Percentiles rank a stretch among this genome's conserved stretches.
Conservation (phyloP, 2,888 invertebrate species). For the Standfussiana lucernea region DNA sequence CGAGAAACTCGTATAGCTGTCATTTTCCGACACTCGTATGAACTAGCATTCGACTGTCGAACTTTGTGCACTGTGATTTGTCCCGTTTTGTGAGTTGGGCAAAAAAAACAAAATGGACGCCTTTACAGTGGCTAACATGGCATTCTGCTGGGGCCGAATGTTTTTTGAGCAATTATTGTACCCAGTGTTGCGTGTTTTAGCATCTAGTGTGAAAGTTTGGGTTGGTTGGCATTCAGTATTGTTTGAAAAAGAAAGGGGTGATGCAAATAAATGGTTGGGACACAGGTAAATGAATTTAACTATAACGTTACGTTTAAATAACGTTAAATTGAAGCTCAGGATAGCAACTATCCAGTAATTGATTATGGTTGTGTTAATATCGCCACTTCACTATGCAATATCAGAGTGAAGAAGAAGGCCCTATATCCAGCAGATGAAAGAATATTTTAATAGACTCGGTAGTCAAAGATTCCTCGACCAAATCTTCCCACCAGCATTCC, state of each 20-base stretch:
- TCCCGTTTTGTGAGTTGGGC: conserved; percentile 38
- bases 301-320: too few species aligned
- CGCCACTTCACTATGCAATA: neutral
- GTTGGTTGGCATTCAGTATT: neutral
- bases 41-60: conserved; percentile 35
- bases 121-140: conserved; percentile 13
- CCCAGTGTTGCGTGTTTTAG: conserved; percentile 51
- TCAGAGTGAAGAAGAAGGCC: neutral
- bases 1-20: conserved; percentile 29
- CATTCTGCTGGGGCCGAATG: conserved; percentile 2
- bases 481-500: conserved; percentile 30
- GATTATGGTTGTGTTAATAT: neutral
- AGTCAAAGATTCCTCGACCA: neutral
- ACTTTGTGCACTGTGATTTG: conserved; percentile 51
- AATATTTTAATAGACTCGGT: conserved; percentile 9
- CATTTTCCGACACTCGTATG: conserved; percentile 36
- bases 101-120: conserved; percentile 32
- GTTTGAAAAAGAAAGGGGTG: neutral
- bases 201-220: neutral
- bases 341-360: neutral
- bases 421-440: neutral
- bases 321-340: neutral
- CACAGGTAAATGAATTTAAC: too few species aligned
- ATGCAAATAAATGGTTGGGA: neutral
- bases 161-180: conserved; percentile 37